Base-by-base conservation (phyloP, 2,797 vertebrate genomes). In the Dallia pectoralis region DNA sequence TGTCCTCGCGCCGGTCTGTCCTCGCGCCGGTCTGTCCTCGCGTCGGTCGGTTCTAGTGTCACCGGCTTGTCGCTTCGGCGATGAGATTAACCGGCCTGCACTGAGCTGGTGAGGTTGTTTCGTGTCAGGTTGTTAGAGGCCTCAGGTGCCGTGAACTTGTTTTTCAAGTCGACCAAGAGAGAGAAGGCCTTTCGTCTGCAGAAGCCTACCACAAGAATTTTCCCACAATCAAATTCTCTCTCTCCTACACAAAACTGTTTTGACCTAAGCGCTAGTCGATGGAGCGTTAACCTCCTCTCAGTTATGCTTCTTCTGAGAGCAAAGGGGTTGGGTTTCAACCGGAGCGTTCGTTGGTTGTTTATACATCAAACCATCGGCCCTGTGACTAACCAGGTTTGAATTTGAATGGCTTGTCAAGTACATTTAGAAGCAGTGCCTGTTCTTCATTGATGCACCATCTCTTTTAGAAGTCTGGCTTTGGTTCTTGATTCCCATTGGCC, bases 51-150 rank as follows among this genome's bases (percentile, higher is more conserved):
- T n/a, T n/a, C n/a, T n/a, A n/a, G n/a, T n/a, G n/a, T n/a, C n/a
- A n/a, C n/a, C n/a, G n/a, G n/a, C n/a, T n/a, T n/a, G n/a, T n/a
- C n/a, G n/a, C n/a, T n/a, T n/a, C n/a, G n/a, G n/a, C n/a, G n/a
- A n/a, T n/a, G n/a, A n/a, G n/a, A n/a, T n/a, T 71, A 78, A 51
- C 73, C 72, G n/a, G 59, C 56, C 48, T 68, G 69, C 70, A 59
- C 77, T 66, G 80, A 78, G 30, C 70, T 73, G 74, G 51, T 74
- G 67, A 74, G 48, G 72, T 69, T 82, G 71, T 79, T 75, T n/a
- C 75, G 53, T 71, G 66, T 80, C 74, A 76, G 29, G 32, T 30
- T 78, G 77, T 74, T 29, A 32, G 76, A 77, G 59, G 72, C 70
- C 56, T 18, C 1, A 49, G 65, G 49, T 68, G 63, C 29, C 53